These are phyloP conservation scores for Isurus oxyrinchus DNA, from an alignment of 2,113 vertebrate species.

Conservation along the genomic window DNA sequence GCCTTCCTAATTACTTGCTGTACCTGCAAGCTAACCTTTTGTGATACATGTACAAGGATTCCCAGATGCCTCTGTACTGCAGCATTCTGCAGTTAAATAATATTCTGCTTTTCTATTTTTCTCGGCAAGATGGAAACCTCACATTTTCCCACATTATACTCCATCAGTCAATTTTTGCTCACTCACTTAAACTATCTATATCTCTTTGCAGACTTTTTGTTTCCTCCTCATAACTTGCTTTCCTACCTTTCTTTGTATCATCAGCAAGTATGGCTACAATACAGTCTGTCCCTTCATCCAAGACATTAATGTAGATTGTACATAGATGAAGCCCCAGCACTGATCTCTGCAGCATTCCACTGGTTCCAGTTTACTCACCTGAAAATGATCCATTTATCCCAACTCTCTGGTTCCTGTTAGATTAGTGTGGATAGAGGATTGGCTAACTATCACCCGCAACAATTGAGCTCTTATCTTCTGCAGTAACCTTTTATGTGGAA, in stretches of 20 bases:
- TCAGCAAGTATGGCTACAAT: background rate
- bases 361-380: background rate
- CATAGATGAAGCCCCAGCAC: too few relatives aligned
- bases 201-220: background rate
- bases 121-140: background rate
- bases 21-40: too few relatives aligned
- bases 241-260: background rate
- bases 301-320: background rate
- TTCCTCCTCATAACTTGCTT: background rate
- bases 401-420: too few relatives aligned
- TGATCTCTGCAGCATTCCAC: background rate
- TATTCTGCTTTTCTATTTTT: background rate
- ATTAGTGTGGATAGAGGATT: too few relatives aligned
- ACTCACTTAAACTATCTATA: background rate
- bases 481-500: too few relatives aligned
- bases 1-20: too few relatives aligned
- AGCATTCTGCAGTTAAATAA: background rate
- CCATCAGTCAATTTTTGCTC: background rate
- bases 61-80: background rate
- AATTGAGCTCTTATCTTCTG: too few relatives aligned
- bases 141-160: too few relatives aligned
- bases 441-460: too few relatives aligned
- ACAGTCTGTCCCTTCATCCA: background rate
- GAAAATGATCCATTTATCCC: background rate
- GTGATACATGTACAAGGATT: background rate